Base-by-base conservation (phyloP, 1,140 invertebrate genomes). In the Cyrtorhinus lividipennis region DNA sequence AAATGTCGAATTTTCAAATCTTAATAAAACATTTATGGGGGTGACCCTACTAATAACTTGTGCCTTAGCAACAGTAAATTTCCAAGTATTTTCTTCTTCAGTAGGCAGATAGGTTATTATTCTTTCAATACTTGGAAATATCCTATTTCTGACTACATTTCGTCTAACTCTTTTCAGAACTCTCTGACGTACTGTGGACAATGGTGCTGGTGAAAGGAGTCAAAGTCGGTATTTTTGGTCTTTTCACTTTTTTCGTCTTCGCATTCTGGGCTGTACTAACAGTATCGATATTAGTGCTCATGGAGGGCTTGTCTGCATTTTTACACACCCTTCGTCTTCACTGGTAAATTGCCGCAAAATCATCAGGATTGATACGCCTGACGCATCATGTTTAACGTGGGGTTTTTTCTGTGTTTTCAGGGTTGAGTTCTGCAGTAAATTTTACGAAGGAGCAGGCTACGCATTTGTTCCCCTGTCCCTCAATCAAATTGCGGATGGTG, bases 271-370 rank as follows among this genome's bases (percentile, higher is more conserved):
- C 84, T 2, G 71, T 77, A 2, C 74, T 90, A 66, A 98, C 95
- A 2, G 77, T 99, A 1, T 86, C 86, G 68, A 95, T 99, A 72
- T 80, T 99, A 0, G 87, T 99, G 62, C 77, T 98, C 15, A 99
- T 99, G 95, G 95, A 98, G 80, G 96, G 96, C 1, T 78, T 99
- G 1, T 97, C 94, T 30, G 95, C 96, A 48, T 99, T 99, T 78
- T 80, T 99, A 61, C 96, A 99, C 73, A 96, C 95, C 2, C 82
- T 99, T 61, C 89, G 95, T 80, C 80, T 99, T 63, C 96, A 99
- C 76, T 99, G 96, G 96, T 96, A 78, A 15, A 20, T n/a, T n/a
- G n/a, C n/a, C n/a, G n/a, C n/a, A n/a, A n/a, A n/a, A n/a, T n/a
- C n/a, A n/a, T n/a, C n/a, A n/a, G 30, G 15, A 8, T 15, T 15